A percentile compares a stretch with the other conserved stretches of the same genome.
phyloP scores from a whole-genome alignment of 2,797 vertebrate genomes.

The Gorsachius magnificus region DNA sequence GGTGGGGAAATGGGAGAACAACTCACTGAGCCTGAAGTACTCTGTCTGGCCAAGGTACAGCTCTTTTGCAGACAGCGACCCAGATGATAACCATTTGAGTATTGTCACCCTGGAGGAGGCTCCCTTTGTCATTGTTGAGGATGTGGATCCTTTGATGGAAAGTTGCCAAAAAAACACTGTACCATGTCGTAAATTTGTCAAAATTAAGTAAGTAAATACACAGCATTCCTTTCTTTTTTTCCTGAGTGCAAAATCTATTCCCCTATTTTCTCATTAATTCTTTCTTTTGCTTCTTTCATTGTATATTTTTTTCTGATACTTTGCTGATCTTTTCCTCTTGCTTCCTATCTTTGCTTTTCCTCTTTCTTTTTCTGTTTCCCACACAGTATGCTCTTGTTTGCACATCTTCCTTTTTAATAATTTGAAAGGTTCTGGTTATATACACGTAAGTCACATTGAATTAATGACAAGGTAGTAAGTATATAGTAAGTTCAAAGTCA shows the following conservation, averaged over 20 bases:
- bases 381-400: not conserved
- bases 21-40: constrained; percentile 90
- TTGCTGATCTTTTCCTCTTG: not conserved
- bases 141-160: constrained; percentile 94
- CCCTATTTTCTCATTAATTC: not conserved
- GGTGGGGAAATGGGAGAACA: constrained; percentile 97
- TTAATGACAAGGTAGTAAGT: not conserved
- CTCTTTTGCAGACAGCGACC: constrained; percentile 90
- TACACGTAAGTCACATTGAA: not conserved
- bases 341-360: not conserved
- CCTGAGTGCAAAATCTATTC: not conserved
- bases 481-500: not conserved
- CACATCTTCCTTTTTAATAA: not conserved
- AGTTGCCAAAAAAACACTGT: constrained; percentile 97
- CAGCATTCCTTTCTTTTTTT: not conserved
- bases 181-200: constrained; percentile 93
- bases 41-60: constrained; percentile 96
- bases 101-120: constrained; percentile 98
- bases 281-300: not conserved
- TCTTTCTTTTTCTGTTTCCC: not conserved
- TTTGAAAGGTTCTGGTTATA: not conserved
- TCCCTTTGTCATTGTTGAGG: constrained; percentile 96
- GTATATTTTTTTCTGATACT: not conserved
- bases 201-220: constrained; percentile 85
- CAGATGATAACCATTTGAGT: constrained; percentile 95